phyloP scores from a whole-genome alignment of 2,888 invertebrate species.

The Agrotis segetum region DNA sequence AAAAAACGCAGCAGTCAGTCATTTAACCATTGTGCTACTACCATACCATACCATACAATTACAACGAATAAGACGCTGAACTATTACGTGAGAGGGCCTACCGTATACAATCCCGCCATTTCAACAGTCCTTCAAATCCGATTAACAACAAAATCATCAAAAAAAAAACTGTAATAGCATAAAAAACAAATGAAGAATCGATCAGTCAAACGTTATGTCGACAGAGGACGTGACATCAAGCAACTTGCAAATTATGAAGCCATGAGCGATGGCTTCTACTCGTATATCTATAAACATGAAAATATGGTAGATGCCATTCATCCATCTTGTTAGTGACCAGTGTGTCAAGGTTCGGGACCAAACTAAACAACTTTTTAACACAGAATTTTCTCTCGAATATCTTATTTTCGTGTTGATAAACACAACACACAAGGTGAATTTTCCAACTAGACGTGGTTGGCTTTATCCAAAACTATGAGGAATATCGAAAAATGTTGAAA shows the following conservation, averaged over 20 bases:
- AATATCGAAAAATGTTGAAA: neutral
- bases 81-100: too few relatives aligned
- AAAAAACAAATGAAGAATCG: slow-evolving; percentile 47
- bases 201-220: slow-evolving; percentile 63
- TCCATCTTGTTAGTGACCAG: slow-evolving; percentile 69
- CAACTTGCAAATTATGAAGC: slow-evolving; percentile 71
- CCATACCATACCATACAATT: too few relatives aligned
- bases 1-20: too few relatives aligned
- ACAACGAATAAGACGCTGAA: too few relatives aligned
- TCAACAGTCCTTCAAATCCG: neutral
- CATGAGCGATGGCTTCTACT: slow-evolving; percentile 68
- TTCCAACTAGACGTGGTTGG: too few relatives aligned
- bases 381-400: neutral
- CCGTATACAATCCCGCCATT: neutral
- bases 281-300: slow-evolving; percentile 60
- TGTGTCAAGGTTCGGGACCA: slow-evolving; percentile 31
- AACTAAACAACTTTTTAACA: slow-evolving; percentile 5
- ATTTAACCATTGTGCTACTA: too few relatives aligned
- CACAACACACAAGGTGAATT: too few relatives aligned
- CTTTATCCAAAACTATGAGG: too few relatives aligned
- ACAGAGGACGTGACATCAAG: slow-evolving; percentile 58
- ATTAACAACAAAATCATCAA: slow-evolving; percentile 14
- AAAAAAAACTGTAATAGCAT: slow-evolving; percentile 33
- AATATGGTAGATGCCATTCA: slow-evolving; percentile 61
- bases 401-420: too few relatives aligned